These are phyloP conservation scores for Lutjanus erythropterus DNA, from an alignment of 2,113 vertebrate genomes.

Conservation along the genomic window DNA sequence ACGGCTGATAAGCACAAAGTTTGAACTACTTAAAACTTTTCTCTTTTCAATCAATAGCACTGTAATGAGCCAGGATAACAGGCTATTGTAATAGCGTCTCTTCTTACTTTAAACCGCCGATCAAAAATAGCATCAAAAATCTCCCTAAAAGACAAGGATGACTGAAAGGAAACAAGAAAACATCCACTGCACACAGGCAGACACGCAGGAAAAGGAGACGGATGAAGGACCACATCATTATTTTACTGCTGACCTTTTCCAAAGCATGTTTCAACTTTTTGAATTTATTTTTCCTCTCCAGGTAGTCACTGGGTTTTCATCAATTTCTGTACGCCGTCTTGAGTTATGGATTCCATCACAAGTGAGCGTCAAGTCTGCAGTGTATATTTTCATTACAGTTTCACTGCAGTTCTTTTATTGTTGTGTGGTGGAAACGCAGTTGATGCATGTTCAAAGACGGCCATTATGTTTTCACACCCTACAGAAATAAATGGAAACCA, in stretches of 20 bases:
- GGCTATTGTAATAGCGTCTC: slow-evolving; percentile 5
- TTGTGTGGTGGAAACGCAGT: background rate
- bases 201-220: background rate
- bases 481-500: background rate
- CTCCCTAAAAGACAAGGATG: background rate
- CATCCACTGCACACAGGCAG: background rate
- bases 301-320: background rate
- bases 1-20: slow-evolving; percentile 43
- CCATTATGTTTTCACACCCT: background rate
- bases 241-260: slow-evolving; percentile 10
- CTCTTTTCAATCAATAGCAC: slow-evolving; percentile 42
- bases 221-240: slow-evolving; percentile 14
- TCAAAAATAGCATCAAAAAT: slow-evolving; percentile 48
- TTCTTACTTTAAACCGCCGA: slow-evolving; percentile 22
- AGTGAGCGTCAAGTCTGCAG: background rate
- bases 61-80: slow-evolving; percentile 32
- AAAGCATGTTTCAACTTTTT: background rate
- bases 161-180: slow-evolving; percentile 17
- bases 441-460: background rate
- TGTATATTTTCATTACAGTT: background rate
- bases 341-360: background rate
- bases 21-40: slow-evolving; percentile 51
- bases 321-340: background rate
- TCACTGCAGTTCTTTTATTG: background rate
- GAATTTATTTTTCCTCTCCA: background rate